These are phyloP conservation scores for Idaea aversata DNA, from an alignment of 2,888 invertebrate genomes.

Conservation along the genomic window DNA sequence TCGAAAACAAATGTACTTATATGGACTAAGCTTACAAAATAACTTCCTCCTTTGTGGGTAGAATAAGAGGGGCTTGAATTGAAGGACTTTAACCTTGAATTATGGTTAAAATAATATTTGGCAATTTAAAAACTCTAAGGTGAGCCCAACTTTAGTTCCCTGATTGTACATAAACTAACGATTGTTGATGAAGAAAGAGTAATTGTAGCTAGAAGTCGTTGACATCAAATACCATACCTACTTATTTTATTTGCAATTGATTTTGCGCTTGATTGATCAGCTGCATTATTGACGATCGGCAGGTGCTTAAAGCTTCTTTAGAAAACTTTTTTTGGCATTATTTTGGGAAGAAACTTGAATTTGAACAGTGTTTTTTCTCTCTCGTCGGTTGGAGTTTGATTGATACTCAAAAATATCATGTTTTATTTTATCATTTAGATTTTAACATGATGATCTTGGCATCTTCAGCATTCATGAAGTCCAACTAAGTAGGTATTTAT, in stretches of 20 bases:
- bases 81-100: too few species aligned
- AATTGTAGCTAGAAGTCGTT: neutral
- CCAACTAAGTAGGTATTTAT: too few species aligned
- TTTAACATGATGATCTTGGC: neutral
- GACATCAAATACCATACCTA: conserved; percentile 27
- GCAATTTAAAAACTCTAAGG: too few species aligned
- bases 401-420: neutral
- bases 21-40: neutral
- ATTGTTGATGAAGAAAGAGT: neutral
- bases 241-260: conserved; percentile 53
- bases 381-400: neutral
- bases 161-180: neutral
- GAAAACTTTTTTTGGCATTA: neutral
- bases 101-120: too few species aligned
- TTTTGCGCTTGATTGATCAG: conserved; percentile 58
- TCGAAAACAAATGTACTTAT: neutral
- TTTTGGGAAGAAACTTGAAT: neutral
- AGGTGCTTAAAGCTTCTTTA: conserved; percentile 25
- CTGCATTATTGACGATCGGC: conserved; percentile 40
- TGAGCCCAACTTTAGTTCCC: too few species aligned
- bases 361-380: neutral
- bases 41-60: conserved; percentile 1
- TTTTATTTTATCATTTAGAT: neutral
- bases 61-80: neutral
- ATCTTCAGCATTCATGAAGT: too few species aligned